Base-by-base conservation (phyloP, 2,888 invertebrate species). In the Platycheirus rosarum region DNA sequence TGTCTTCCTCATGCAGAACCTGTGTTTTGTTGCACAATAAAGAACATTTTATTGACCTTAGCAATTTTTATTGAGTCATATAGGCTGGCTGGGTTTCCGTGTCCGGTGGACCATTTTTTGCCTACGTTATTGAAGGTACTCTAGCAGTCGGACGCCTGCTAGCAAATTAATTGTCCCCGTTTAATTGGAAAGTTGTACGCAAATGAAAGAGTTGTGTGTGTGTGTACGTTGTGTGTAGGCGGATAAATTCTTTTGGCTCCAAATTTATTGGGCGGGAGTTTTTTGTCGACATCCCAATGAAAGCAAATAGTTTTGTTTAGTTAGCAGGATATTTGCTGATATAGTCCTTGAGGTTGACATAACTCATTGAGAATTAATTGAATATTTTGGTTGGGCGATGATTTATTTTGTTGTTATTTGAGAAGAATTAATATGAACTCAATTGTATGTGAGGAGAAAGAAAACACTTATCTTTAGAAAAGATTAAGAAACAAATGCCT, bases 121-220 rank as follows among this genome's bases (percentile, higher is more conserved):
- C n/a, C n/a, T n/a, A n/a, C n/a, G n/a, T n/a, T n/a, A n/a, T n/a
- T n/a, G n/a, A n/a, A 40, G 11, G 14, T n/a, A 9, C 20, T 44
- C 20, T 60, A 69, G 44, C 55, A 63, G 51, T n/a, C 53, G 40
- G 63, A 65, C 65, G 75, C 75, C 60, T 60, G 63, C 55, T 77
- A 55, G 71, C 55, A 62, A 77, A 82, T 82, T 73, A 66, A 82
- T 77, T 63, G 71, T 68, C 48, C 62, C 29, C 55, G 49, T 48
- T 82, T 82, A 82, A 82, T 82, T 82, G 82, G 55, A 82, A 82
- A 63, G 29, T 66, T 63, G 73, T 62, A 82, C 53, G 77, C 77
- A 68, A 26, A 74, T 48, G 18, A 13, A 11, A 51, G 29, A 48
- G 18, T 32, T 46, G 3, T 60, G 55, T 32, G 14, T 32, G 14